Conservation (phyloP, 35 echinoderm and acorn worm species). For the Eucidaris tribuloides region DNA sequence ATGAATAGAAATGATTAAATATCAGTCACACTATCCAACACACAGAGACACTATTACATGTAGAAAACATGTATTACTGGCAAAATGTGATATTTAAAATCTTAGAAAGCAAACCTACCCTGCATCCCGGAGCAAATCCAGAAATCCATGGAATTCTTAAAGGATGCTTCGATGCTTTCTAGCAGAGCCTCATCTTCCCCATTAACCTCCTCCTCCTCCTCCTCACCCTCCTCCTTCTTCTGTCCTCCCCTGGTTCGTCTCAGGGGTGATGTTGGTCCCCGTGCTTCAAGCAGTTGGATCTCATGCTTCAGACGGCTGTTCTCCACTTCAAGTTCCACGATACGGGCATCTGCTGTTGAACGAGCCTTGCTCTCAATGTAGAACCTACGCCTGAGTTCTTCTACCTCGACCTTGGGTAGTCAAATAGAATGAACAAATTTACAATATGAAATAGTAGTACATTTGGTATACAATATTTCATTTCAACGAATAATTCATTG, state of each 20-base stretch:
- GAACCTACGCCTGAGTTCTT: conserved; percentile 71
- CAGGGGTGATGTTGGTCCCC: conserved; percentile 34
- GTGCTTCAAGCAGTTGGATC: conserved; percentile 52
- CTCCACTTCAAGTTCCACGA: conserved; percentile 80
- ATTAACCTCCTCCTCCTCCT: conserved; percentile 8
- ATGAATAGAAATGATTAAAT: background rate
- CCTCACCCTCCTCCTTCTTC: background rate
- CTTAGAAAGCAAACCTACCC: conserved; percentile 50
- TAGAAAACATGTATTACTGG: background rate
- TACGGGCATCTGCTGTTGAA: conserved; percentile 54
- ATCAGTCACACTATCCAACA: background rate
- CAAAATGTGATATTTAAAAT: background rate
- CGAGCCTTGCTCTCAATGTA: conserved; percentile 82
- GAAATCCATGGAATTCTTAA: conserved; percentile 92
- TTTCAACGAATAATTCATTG: too few relatives aligned
- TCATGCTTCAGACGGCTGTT: conserved; percentile 85
- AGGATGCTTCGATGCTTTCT: conserved; percentile 90
- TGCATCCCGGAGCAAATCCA: conserved; percentile 92
- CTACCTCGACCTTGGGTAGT: conserved; percentile 48
- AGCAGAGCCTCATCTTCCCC: conserved; percentile 76
- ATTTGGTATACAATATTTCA: too few relatives aligned
- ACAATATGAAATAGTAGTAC: too few relatives aligned
- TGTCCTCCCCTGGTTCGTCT: conserved; percentile 31
- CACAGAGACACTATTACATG: background rate
- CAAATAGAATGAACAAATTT: too few relatives aligned